These are phyloP conservation scores for Epinotia bilunana DNA, from an alignment of 2,888 invertebrate species.

Conservation along the genomic window DNA sequence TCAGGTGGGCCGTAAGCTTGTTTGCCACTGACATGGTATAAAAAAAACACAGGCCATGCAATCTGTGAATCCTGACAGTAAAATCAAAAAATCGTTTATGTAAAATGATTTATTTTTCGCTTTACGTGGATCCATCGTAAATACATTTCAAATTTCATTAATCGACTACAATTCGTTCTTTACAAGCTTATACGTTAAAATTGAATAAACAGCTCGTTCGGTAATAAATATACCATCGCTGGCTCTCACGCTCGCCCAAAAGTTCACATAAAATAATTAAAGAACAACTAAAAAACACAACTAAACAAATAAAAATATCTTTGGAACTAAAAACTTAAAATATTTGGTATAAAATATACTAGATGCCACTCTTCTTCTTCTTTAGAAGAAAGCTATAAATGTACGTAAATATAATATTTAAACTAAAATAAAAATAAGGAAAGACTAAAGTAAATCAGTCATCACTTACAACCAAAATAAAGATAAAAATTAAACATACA, in stretches of 20 bases:
- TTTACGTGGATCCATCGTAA: slow-evolving; percentile 70
- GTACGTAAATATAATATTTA: slow-evolving; percentile 47
- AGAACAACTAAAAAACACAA: slow-evolving; percentile 58
- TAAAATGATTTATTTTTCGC: slow-evolving; percentile 56
- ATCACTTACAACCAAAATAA: slow-evolving; percentile 52
- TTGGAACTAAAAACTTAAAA: slow-evolving; percentile 74
- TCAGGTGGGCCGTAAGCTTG: too few relatives aligned
- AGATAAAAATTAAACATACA: slow-evolving; percentile 54
- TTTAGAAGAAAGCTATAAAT: slow-evolving; percentile 43
- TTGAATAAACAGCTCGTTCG: slow-evolving; percentile 54
- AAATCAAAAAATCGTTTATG: slow-evolving; percentile 45
- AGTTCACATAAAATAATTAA: slow-evolving; percentile 56
- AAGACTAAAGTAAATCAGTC: slow-evolving; percentile 60
- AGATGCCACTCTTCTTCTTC: slow-evolving; percentile 47
- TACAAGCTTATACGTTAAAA: slow-evolving; percentile 41
- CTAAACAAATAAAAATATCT: slow-evolving; percentile 66
- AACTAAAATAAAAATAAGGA: slow-evolving; percentile 46
- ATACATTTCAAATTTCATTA: slow-evolving; percentile 55
- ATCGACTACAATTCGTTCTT: slow-evolving; percentile 32
- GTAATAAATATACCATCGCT: slow-evolving; percentile 63
- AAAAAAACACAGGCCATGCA: background rate
- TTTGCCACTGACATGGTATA: too few relatives aligned
- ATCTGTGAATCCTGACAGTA: too few relatives aligned
- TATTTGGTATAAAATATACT: slow-evolving; percentile 60
- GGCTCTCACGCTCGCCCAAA: slow-evolving; percentile 67